phyloP scores from a whole-genome alignment of 2,113 vertebrate species.

The Dipodomys merriami region DNA sequence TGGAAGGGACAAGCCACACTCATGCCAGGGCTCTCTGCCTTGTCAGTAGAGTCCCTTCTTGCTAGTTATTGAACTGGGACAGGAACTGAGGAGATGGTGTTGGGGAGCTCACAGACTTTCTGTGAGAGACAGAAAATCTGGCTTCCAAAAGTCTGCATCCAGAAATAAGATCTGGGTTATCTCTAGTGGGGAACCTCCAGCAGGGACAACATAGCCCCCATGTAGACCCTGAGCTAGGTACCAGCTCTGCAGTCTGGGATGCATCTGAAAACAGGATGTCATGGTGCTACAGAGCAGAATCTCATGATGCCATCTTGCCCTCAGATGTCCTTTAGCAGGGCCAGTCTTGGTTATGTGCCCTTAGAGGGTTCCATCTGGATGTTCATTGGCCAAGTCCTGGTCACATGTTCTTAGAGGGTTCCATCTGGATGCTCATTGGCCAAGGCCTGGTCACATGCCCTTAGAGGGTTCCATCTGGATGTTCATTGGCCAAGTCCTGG shows the following conservation, averaged over 20 bases:
- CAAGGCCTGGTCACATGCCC: no score
- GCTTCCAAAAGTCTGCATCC: background rate
- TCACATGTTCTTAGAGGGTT: no score
- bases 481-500: no score
- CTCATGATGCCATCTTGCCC: background rate
- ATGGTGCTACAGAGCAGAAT: fast-evolving
- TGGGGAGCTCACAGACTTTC: background rate
- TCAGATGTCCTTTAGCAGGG: background rate
- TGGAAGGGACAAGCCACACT: fast-evolving
- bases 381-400: no score
- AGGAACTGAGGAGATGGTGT: background rate
- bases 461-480: no score
- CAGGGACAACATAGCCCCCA: no score
- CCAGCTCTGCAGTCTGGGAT: background rate
- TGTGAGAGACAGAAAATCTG: background rate
- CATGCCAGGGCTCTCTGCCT: fast-evolving
- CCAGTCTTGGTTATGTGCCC: no score
- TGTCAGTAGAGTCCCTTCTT: background rate
- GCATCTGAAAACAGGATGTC: background rate
- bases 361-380: no score
- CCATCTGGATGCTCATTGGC: no score
- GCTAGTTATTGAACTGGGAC: background rate
- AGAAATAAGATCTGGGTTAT: background rate
- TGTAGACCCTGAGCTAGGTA: background rate
- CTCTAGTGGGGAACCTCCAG: background rate